phyloP scores from a whole-genome alignment of 2,113 vertebrate genomes.

The Thinocorus orbignyianus region DNA sequence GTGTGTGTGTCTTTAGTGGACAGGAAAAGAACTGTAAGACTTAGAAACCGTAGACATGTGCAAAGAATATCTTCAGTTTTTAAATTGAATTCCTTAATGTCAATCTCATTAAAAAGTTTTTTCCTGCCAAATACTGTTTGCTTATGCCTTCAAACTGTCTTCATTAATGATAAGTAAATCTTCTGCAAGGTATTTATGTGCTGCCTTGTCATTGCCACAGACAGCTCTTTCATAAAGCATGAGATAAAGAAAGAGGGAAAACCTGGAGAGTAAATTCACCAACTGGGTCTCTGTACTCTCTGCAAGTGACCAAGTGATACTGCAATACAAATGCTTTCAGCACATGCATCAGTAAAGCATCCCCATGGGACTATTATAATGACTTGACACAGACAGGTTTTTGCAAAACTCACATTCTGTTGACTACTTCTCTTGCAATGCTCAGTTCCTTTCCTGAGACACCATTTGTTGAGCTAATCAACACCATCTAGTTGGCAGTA shows the following conservation, averaged over 20 bases:
- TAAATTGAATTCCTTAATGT: background rate
- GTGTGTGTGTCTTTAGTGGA: background rate
- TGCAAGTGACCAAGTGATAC: background rate
- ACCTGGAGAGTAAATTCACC: background rate
- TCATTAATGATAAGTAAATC: background rate
- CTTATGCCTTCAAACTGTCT: background rate
- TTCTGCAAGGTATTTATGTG: background rate
- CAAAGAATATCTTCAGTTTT: background rate
- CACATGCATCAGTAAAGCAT: background rate
- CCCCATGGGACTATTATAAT: background rate
- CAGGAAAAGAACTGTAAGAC: background rate
- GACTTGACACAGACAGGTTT: background rate
- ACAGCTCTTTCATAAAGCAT: background rate
- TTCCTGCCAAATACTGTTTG: conserved; percentile 8
- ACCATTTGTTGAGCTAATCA: background rate
- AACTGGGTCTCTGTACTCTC: background rate
- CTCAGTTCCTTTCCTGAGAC: background rate
- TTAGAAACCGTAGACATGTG: background rate
- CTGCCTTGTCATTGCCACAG: background rate
- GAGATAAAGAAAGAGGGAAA: background rate
- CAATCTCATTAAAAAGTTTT: conserved; percentile 18
- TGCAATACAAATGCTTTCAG: background rate
- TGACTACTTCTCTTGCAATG: background rate
- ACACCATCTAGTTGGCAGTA: background rate
- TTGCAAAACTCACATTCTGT: background rate